phyloP scores from a whole-genome alignment of 2,888 invertebrate genomes.

The Parnassius orleans region DNA sequence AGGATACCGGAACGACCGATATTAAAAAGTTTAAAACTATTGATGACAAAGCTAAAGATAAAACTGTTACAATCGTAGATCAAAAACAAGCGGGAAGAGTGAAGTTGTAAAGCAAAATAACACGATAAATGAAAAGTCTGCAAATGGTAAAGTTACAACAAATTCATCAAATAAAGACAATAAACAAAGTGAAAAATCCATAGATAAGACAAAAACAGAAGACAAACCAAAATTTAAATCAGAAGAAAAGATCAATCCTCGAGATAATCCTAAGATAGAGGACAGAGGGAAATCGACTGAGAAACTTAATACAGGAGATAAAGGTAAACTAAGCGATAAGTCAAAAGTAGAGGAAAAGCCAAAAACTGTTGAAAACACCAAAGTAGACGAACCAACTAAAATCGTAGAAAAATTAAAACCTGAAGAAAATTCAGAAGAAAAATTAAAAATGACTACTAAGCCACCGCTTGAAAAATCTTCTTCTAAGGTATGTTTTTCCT shows the following conservation, averaged over 20 bases:
- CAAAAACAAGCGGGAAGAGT: constrained; percentile 49
- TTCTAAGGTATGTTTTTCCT: constrained; percentile 54
- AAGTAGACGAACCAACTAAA: constrained; percentile 35
- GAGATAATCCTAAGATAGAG: constrained; percentile 39
- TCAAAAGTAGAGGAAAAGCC: constrained; percentile 33
- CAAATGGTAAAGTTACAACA: constrained; percentile 47
- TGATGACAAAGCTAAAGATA: constrained; percentile 70
- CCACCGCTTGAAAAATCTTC: constrained; percentile 67
- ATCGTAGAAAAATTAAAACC: constrained; percentile 40
- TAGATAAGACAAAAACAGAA: constrained; percentile 24
- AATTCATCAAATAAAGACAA: constrained; percentile 35
- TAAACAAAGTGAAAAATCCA: constrained; percentile 28
- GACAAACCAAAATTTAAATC: constrained; percentile 28
- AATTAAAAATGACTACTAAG: constrained; percentile 69
- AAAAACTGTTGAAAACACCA: constrained; percentile 37
- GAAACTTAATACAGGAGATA: constrained; percentile 38
- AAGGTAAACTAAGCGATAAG: constrained; percentile 40
- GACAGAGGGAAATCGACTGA: constrained; percentile 43
- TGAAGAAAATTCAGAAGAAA: constrained; percentile 48
- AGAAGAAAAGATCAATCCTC: constrained; percentile 39
- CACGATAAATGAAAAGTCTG: constrained; percentile 36
- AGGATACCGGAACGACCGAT: constrained; percentile 57
- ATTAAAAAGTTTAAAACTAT: constrained; percentile 64
- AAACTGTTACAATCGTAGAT: constrained; percentile 69
- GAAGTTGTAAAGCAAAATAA: constrained; percentile 34